phyloP scores from a whole-genome alignment of 2,797 vertebrate genomes.

The Gymnothorax reevesii region DNA sequence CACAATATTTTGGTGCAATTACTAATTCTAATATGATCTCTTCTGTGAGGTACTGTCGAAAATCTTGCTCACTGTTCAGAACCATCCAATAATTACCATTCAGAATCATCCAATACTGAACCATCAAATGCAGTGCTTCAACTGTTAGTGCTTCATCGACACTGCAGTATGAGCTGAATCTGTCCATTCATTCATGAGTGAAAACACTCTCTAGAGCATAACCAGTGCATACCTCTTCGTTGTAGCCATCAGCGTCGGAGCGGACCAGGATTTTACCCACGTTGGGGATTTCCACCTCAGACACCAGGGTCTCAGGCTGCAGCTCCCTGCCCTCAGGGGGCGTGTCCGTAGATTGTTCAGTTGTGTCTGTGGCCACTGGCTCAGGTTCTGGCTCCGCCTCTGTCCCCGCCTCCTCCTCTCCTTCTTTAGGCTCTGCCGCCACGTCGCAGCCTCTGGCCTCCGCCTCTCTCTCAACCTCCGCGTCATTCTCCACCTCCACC shows the following conservation, averaged over 20 bases:
- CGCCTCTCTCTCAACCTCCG: background rate
- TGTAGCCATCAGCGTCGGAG: slow-evolving; percentile 91
- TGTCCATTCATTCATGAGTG: background rate
- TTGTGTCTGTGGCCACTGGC: slow-evolving; percentile 52
- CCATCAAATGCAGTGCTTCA: background rate
- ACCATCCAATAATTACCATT: background rate
- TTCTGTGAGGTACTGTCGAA: background rate
- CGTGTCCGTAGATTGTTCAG: slow-evolving; percentile 33
- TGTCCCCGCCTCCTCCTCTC: slow-evolving; percentile 54
- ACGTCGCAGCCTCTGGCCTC: background rate
- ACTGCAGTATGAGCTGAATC: background rate
- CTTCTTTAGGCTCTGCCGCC: background rate
- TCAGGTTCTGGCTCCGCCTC: slow-evolving; percentile 54
- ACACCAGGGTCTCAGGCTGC: slow-evolving; percentile 78
- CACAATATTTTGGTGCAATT: background rate
- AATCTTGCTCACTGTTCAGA: background rate
- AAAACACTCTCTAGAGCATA: background rate
- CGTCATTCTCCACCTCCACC: background rate
- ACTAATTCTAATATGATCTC: background rate
- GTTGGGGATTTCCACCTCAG: slow-evolving; percentile 94
- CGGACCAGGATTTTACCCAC: slow-evolving; percentile 93
- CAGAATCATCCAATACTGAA: too few relatives aligned
- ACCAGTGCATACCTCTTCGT: slow-evolving; percentile 85
- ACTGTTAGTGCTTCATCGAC: background rate
- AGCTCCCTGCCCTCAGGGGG: slow-evolving; percentile 51